phyloP scores from a whole-genome alignment of 2,888 invertebrate species.

The Dascillus cervinus region DNA sequence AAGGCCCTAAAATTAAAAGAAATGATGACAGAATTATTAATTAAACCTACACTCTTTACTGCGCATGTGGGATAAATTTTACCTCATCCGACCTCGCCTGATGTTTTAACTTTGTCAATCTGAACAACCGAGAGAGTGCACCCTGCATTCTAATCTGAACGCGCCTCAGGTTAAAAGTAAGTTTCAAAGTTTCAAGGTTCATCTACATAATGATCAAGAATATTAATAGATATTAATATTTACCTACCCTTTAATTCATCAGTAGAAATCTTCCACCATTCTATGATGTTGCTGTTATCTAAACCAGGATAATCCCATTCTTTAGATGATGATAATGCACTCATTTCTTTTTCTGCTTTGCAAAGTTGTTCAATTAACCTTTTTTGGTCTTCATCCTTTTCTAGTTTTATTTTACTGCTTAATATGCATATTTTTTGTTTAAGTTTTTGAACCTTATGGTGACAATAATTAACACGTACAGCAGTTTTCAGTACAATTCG shows the following conservation, averaged over 20 bases:
- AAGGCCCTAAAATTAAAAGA: no score
- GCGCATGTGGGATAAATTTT: no score
- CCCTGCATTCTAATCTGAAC: no score
- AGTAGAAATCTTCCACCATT: constrained; percentile 52
- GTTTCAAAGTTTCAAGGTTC: no score
- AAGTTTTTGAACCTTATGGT: constrained; percentile 36
- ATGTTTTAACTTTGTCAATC: no score
- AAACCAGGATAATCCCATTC: constrained; percentile 21
- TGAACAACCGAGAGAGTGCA: no score
- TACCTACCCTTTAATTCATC: constrained; percentile 31
- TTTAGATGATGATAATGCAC: constrained; percentile 12
- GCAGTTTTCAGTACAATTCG: constrained; percentile 47
- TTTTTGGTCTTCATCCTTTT: neutral
- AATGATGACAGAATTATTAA: no score
- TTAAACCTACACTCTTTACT: no score
- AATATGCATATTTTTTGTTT: constrained; percentile 20
- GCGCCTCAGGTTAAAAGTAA: no score
- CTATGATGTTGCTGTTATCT: constrained; percentile 41
- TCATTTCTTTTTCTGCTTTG: constrained; percentile 20
- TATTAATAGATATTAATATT: neutral
- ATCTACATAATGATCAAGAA: no score
- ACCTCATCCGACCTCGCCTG: no score
- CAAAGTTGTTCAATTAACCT: constrained; percentile 28
- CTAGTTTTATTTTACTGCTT: neutral
- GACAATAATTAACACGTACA: constrained; percentile 28